A percentile compares a stretch with the other conserved stretches of the same genome.
These are phyloP conservation scores for Paraescarpia echinospica DNA, from an alignment of 1,140 invertebrate genomes.

Conservation along the genomic window DNA sequence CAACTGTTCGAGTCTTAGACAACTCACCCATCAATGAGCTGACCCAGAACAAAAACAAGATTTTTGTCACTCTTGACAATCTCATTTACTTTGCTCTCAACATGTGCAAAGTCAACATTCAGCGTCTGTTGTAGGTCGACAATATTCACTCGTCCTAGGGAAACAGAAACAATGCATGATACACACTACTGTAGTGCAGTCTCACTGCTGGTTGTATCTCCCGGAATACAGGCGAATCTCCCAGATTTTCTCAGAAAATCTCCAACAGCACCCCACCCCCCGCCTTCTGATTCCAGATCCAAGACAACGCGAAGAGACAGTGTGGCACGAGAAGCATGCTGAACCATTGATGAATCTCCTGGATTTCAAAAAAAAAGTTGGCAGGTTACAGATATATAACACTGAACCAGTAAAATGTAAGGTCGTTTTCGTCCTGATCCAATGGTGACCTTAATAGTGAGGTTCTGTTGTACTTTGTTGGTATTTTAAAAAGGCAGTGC, in stretches of 20 bases:
- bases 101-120: constrained; percentile 84
- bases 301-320: no score
- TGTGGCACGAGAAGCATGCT: no score
- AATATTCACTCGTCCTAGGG: constrained; percentile 73
- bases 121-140: constrained; percentile 84
- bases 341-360: no score
- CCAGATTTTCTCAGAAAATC: no score
- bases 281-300: no score
- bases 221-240: no score
- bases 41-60: constrained; percentile 75
- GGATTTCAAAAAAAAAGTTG: no score
- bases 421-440: no score
- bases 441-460: no score
- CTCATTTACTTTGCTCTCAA: constrained; percentile 66
- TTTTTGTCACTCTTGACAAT: constrained; percentile 54
- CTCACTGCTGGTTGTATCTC: background rate
- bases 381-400: background rate
- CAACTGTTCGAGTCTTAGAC: background rate
- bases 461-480: no score
- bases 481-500: no score
- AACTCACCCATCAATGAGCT: constrained; percentile 75
- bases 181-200: background rate
- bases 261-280: no score
- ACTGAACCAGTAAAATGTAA: background rate
- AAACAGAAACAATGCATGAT: constrained; percentile 11